Conservation (phyloP, 2,797 vertebrate species). For the Glyptemys insculpta region DNA sequence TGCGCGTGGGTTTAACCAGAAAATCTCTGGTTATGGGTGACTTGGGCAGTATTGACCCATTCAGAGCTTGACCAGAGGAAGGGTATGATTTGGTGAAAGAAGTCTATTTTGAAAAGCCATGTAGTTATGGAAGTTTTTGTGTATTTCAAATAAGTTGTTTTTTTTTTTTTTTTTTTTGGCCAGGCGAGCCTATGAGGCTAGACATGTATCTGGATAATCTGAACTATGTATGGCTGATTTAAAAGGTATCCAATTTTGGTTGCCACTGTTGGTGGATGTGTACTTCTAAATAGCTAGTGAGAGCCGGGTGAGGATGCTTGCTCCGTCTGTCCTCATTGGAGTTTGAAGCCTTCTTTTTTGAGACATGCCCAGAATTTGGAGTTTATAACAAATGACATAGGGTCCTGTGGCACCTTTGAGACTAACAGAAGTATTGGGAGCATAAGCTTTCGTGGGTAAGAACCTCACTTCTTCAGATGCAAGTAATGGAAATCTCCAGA, state of each 20-base stretch:
- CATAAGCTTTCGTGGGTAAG: too few relatives aligned
- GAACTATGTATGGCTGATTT: neutral
- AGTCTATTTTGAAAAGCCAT: neutral
- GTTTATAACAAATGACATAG: neutral
- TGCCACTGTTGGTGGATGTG: slow-evolving; percentile 36
- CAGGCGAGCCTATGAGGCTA: neutral
- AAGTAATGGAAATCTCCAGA: too few relatives aligned
- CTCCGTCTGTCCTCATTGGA: slow-evolving; percentile 8
- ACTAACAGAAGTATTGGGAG: too few relatives aligned
- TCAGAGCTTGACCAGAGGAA: neutral
- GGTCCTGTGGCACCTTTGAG: too few relatives aligned
- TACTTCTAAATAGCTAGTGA: neutral
- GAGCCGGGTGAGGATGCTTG: slow-evolving; percentile 46
- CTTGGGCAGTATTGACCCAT: neutral
- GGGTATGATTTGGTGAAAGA: neutral
- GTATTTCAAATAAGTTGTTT: neutral
- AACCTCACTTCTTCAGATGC: too few relatives aligned
- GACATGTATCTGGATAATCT: neutral
- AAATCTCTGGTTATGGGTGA: too few relatives aligned
- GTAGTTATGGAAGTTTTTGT: neutral
- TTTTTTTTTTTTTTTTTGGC: neutral
- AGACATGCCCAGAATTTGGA: neutral
- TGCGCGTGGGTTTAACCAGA: too few relatives aligned
- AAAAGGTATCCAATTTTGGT: neutral
- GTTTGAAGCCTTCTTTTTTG: neutral